phyloP scores from a whole-genome alignment of 2,113 vertebrate species.

The Elachura formosa region DNA sequence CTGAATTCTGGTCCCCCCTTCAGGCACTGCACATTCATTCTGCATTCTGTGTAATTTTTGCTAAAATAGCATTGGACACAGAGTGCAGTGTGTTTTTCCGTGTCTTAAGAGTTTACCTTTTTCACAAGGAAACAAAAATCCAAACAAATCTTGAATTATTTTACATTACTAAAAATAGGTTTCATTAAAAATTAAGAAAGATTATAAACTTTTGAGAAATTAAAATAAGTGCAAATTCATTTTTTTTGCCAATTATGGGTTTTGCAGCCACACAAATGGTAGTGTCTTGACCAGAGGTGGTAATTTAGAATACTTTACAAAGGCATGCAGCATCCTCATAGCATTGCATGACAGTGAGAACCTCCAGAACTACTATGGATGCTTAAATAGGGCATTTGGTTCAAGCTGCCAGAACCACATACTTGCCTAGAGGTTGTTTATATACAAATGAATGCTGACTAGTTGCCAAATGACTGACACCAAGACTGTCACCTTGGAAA shows the following conservation, averaged over 20 bases:
- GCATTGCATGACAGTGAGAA: not conserved
- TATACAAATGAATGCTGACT: not conserved
- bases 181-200: not conserved
- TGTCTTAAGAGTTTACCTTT: not conserved
- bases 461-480: not conserved
- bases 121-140: not conserved
- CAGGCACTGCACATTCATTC: not conserved
- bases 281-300: not conserved
- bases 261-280: not conserved
- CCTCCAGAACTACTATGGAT: not conserved
- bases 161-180: not conserved
- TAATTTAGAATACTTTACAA: not conserved
- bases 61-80: not conserved
- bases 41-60: not conserved
- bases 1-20: not conserved
- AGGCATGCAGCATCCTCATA: not conserved
- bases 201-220: not conserved
- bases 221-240: not conserved
- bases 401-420: not conserved
- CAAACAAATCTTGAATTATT: not conserved
- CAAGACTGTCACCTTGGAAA: not conserved
- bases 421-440: not conserved
- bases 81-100: not conserved
- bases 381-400: not conserved
- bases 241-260: not conserved